These are phyloP conservation scores for Mesoligia furuncula DNA, from an alignment of 2,888 invertebrate species.

Conservation along the genomic window DNA sequence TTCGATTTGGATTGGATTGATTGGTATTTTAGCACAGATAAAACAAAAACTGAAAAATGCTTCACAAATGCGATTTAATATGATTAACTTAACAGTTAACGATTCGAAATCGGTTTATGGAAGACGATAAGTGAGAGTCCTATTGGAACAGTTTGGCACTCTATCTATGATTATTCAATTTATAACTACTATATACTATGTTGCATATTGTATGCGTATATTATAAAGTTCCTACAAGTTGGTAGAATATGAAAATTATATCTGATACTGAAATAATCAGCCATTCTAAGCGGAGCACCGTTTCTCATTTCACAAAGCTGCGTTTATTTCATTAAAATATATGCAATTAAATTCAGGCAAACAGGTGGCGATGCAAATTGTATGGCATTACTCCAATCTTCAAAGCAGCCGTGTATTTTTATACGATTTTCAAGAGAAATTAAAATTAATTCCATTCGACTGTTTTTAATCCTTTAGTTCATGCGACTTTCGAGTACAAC, in stretches of 20 bases:
- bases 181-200: no score
- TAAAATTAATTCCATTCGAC: constrained; percentile 22
- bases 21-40: no score
- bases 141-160: not conserved
- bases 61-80: no score
- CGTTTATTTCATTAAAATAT: constrained; percentile 37
- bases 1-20: no score
- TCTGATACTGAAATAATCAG: constrained; percentile 35
- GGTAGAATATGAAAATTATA: not conserved
- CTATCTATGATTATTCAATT: not conserved
- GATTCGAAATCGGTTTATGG: not conserved
- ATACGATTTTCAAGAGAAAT: constrained; percentile 31
- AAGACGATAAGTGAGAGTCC: constrained; percentile 7
- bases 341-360: constrained; percentile 44
- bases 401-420: constrained; percentile 30
- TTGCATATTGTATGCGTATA: not conserved
- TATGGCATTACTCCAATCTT: constrained; percentile 33
- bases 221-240: not conserved
- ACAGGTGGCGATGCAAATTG: constrained; percentile 45
- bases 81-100: no score
- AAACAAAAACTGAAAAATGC: no score
- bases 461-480: constrained; percentile 34
- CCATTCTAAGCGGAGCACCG: constrained; percentile 15
- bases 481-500: constrained; percentile 17
- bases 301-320: constrained; percentile 31